A percentile compares a stretch with the other conserved stretches of the same genome.
Evolutionary conservation across 2,113 vertebrate genomes (phyloP).

Genomic region (Gobiocypris rarus): DNA sequence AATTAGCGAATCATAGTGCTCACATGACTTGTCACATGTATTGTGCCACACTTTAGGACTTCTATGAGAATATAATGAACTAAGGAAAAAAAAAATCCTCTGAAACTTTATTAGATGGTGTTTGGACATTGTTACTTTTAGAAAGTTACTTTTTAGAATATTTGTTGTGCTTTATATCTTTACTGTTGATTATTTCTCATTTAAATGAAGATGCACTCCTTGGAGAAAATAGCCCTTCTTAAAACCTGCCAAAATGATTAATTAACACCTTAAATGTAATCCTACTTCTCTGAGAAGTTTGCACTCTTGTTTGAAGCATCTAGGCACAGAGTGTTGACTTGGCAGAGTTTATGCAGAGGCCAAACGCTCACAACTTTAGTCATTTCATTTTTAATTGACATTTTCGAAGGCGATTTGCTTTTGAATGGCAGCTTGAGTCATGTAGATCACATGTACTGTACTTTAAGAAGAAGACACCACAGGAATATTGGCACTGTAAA

Average conservation of each 20-base stretch:
- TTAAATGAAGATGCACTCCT: background rate
- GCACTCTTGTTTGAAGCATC: conserved; percentile 35
- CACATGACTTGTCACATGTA: background rate
- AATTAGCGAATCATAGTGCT: background rate
- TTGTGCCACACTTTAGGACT: background rate
- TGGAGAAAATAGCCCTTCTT: conserved; percentile 31
- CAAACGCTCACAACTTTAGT: conserved; percentile 2
- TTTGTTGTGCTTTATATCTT: background rate
- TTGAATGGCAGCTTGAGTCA: conserved; percentile 5
- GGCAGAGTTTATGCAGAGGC: conserved; percentile 24
- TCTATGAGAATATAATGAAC: background rate
- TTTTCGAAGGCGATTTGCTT: conserved; percentile 23
- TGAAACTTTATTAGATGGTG: background rate
- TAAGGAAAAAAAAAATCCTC: background rate
- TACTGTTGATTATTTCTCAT: background rate
- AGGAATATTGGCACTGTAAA: background rate
- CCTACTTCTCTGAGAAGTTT: conserved; percentile 47
- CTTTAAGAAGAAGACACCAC: background rate
- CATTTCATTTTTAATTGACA: conserved; percentile 31
- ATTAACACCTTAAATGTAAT: conserved; percentile 47
- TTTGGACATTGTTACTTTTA: background rate
- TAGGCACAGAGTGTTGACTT: conserved; percentile 39
- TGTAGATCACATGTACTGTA: conserved; percentile 1
- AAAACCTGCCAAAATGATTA: conserved; percentile 50
- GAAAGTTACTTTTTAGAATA: background rate